A percentile compares a stretch with the other conserved stretches of the same genome.
These are phyloP conservation scores for Drosophila willistoni DNA, from an alignment of 1,140 invertebrate species.

Conservation along the genomic window DNA sequence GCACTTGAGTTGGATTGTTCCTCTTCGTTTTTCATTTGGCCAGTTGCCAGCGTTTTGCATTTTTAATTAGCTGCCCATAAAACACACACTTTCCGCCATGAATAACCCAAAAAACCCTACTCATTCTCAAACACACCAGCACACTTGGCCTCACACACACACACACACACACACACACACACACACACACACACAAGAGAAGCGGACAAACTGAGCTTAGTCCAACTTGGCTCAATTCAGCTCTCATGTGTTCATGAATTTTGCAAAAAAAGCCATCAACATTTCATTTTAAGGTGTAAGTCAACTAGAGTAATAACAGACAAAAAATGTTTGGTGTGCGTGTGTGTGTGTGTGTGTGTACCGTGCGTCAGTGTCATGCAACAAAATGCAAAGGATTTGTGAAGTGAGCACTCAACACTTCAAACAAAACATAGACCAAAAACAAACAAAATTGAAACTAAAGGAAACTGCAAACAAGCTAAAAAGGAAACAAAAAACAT, in stretches of 20 bases:
- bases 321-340: neutral
- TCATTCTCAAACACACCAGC: neutral
- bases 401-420: constrained; percentile 9
- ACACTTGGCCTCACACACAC: neutral
- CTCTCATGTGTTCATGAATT: constrained; percentile 9
- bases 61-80: constrained; percentile 9
- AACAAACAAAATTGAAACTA: neutral
- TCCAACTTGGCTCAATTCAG: constrained; percentile 2
- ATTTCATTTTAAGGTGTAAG: constrained; percentile 4
- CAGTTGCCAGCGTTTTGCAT: constrained; percentile 10
- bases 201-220: neutral
- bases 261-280: constrained; percentile 26
- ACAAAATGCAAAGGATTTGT: constrained; percentile 10
- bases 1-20: neutral
- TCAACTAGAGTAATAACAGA: neutral
- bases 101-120: constrained; percentile 4
- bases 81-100: constrained; percentile 5
- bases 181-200: constrained; percentile 8
- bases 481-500: constrained; percentile 3
- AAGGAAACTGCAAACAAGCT: neutral
- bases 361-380: neutral
- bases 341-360: neutral
- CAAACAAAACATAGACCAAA: neutral
- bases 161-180: neutral
- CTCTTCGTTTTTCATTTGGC: constrained; percentile 1